Conservation (phyloP, 2,113 vertebrate species). For the Crotalus tigris region DNA sequence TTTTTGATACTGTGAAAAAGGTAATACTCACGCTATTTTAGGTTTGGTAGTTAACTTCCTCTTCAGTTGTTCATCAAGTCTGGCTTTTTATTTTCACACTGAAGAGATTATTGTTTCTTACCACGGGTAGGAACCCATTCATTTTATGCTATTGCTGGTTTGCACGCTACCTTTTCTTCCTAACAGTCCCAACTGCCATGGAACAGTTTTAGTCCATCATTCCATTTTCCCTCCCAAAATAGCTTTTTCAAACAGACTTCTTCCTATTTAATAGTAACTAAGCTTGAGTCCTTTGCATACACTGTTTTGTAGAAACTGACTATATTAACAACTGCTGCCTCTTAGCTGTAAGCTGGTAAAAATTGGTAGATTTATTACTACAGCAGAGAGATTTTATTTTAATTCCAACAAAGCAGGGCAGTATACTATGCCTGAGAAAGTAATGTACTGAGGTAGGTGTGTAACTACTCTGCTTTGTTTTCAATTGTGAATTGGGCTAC, state of each 20-base stretch:
- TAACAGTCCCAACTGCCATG: constrained; percentile 8
- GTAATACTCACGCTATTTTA: background rate
- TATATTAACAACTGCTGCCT: background rate
- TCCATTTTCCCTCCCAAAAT: background rate
- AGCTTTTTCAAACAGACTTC: background rate
- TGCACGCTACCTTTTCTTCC: background rate
- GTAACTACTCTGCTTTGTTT: constrained; percentile 45
- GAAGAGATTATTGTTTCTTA: background rate
- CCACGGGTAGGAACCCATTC: background rate
- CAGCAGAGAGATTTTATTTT: background rate
- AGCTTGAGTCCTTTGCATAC: background rate
- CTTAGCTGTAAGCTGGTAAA: background rate
- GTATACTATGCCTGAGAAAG: constrained; percentile 3
- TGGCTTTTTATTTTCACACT: background rate
- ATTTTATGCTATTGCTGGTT: background rate
- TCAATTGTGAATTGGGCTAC: background rate
- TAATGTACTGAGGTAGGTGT: constrained; percentile 25
- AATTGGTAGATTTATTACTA: background rate
- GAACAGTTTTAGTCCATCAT: constrained; percentile 5
- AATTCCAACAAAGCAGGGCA: background rate
- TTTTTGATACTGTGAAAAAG: background rate
- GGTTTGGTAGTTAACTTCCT: background rate
- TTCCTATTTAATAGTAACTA: background rate
- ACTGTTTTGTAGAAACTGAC: background rate
- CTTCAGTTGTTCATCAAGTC: background rate